Conservation (phyloP, 2,113 vertebrate species). For the Nycticryphes semicollaris region DNA sequence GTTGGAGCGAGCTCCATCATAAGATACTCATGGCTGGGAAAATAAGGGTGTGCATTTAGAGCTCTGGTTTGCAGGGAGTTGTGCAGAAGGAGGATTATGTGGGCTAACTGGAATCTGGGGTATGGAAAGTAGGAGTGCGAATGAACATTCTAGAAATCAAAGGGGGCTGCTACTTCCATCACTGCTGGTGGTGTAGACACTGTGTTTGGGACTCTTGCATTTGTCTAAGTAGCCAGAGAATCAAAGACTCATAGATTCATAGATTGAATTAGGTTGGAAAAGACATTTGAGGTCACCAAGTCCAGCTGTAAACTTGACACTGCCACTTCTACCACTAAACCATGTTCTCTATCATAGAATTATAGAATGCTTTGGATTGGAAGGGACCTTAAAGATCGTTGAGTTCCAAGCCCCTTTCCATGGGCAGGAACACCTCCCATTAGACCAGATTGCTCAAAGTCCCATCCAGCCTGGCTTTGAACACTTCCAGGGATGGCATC, state of each 20-base stretch:
- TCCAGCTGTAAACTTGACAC: neutral
- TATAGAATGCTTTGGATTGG: too few species aligned
- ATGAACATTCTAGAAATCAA: neutral
- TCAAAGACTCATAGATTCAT: neutral
- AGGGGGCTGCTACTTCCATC: neutral
- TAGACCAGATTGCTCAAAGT: too few species aligned
- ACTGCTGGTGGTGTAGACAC: neutral
- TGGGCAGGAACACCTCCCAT: too few species aligned
- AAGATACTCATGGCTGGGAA: accelerated
- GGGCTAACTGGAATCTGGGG: neutral
- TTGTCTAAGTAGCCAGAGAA: neutral
- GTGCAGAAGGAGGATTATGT: neutral
- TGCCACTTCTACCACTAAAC: neutral
- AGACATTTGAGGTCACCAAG: neutral
- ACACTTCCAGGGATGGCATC: too few species aligned
- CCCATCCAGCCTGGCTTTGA: too few species aligned
- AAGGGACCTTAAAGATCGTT: too few species aligned
- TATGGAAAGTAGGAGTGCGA: neutral
- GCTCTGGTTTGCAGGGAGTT: neutral
- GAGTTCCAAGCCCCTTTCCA: too few species aligned
- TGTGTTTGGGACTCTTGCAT: neutral
- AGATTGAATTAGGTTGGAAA: neutral
- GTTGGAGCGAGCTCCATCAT: neutral
- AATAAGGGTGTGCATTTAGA: neutral
- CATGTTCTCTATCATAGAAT: neutral